Evolutionary conservation across 2,113 vertebrate genomes (phyloP).

Genomic region (Odontesthes bonariensis): DNA sequence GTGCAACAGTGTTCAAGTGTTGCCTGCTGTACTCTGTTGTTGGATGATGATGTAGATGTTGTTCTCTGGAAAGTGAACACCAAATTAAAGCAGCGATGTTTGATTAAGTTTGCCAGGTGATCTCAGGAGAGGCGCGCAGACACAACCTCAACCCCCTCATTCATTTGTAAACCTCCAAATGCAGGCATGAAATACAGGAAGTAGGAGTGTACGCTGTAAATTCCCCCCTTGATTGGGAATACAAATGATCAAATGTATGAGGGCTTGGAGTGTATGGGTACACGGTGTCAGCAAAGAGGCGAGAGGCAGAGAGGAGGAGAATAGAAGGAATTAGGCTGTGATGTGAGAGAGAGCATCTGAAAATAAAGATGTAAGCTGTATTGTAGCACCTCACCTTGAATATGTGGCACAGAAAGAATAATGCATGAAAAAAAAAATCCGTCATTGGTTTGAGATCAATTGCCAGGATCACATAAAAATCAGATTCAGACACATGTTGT

Average conservation of each 20-base stretch:
- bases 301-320: conserved; percentile 72
- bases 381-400: conserved; percentile 76
- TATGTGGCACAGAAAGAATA: conserved; percentile 81
- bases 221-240: conserved; percentile 79
- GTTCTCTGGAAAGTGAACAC: conserved; percentile 69
- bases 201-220: conserved; percentile 76
- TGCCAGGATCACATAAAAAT: conserved; percentile 71
- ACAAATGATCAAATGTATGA: conserved; percentile 80
- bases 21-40: conserved; percentile 39
- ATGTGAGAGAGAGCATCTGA: conserved; percentile 75
- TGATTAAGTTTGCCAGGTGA: conserved; percentile 82
- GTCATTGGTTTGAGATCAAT: conserved; percentile 76
- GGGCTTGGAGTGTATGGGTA: conserved; percentile 72
- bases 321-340: conserved; percentile 79
- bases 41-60: conserved; percentile 73
- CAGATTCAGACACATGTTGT: conserved; percentile 67
- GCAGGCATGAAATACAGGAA: conserved; percentile 78
- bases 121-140: conserved; percentile 78
- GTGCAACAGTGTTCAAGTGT: conserved; percentile 33
- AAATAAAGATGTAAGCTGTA: conserved; percentile 78
- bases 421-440: conserved; percentile 75
- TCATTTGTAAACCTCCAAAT: conserved; percentile 81
- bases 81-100: conserved; percentile 81
- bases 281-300: conserved; percentile 77
- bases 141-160: conserved; percentile 77